These are phyloP conservation scores for Crenuchus spilurus DNA, from an alignment of 2,797 vertebrate species.

Conservation along the genomic window DNA sequence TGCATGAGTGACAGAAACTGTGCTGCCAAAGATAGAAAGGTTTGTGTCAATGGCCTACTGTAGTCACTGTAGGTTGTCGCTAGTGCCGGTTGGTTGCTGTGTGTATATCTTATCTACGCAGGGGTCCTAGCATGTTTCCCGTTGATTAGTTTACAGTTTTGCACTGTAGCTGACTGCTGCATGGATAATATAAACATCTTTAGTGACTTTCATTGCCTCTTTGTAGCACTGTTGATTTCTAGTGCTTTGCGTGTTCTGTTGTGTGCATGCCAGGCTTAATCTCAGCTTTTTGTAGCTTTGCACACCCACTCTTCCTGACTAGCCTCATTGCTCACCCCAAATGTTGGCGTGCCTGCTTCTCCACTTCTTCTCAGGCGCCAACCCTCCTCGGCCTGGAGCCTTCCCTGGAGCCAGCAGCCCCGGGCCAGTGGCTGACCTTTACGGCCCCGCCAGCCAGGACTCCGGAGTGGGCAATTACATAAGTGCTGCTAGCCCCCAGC, in stretches of 20 bases:
- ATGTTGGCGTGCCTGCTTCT: conserved; percentile 87
- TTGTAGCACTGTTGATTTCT: conserved; percentile 22
- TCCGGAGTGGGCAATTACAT: conserved; percentile 91
- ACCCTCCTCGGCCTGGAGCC: conserved; percentile 85
- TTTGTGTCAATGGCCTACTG: conserved; percentile 71
- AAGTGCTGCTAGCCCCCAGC: conserved; percentile 89
- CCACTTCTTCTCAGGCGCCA: conserved; percentile 83
- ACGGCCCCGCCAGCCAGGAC: conserved; percentile 96
- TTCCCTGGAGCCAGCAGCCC: conserved; percentile 93
- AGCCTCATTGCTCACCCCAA: conserved; percentile 88
- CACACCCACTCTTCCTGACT: conserved; percentile 82
- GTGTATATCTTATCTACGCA: conserved; percentile 45
- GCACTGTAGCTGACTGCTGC: conserved; percentile 12
- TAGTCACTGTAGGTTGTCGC: conserved; percentile 71
- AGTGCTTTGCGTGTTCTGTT: conserved; percentile 63
- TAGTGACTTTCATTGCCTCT: conserved; percentile 10
- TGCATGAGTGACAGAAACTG: conserved; percentile 76
- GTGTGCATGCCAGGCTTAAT: conserved; percentile 84
- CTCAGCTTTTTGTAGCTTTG: conserved; percentile 85
- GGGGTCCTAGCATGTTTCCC: background rate
- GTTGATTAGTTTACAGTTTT: background rate
- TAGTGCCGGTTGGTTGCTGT: conserved; percentile 77
- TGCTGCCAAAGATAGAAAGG: conserved; percentile 74
- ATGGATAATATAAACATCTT: conserved; percentile 24
- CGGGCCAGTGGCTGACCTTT: conserved; percentile 96